A percentile compares a stretch with the other conserved stretches of the same genome.
phyloP scores from a whole-genome alignment of 2,797 vertebrate species.

The Delichon dasypus region DNA sequence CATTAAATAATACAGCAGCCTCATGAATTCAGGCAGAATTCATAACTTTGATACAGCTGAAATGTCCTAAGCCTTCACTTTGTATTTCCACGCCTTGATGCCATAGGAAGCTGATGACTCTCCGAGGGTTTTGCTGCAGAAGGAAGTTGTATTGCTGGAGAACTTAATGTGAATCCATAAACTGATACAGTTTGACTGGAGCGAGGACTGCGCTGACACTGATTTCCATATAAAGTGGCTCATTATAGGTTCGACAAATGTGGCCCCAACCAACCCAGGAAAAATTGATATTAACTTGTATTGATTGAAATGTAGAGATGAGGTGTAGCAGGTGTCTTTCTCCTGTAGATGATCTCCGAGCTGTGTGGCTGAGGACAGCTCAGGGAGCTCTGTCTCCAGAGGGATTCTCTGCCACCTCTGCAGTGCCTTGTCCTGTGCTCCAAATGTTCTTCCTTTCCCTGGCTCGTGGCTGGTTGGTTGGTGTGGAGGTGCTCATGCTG shows the following conservation, averaged over 20 bases:
- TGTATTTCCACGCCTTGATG: neutral
- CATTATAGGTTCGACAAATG: neutral
- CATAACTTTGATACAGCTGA: neutral
- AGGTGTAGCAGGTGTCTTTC: neutral
- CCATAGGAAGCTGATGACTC: neutral
- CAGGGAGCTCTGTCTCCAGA: neutral
- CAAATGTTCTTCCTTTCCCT: accelerated
- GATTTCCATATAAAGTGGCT: constrained; percentile 35
- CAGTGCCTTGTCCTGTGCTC: neutral
- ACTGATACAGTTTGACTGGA: neutral
- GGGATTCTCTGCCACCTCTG: neutral
- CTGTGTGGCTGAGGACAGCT: neutral
- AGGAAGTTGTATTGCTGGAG: neutral
- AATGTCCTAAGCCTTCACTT: neutral
- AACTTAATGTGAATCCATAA: neutral
- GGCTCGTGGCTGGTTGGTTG: accelerated
- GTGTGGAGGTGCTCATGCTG: neutral
- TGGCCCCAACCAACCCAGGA: neutral
- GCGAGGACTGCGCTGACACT: accelerated
- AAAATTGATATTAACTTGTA: neutral
- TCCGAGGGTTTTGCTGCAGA: neutral
- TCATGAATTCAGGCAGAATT: constrained; percentile 9
- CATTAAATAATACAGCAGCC: constrained; percentile 31
- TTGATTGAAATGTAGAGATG: neutral
- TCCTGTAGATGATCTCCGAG: neutral